phyloP scores from a whole-genome alignment of 2,797 vertebrate species.

The Amblyopsis hoosieri region DNA sequence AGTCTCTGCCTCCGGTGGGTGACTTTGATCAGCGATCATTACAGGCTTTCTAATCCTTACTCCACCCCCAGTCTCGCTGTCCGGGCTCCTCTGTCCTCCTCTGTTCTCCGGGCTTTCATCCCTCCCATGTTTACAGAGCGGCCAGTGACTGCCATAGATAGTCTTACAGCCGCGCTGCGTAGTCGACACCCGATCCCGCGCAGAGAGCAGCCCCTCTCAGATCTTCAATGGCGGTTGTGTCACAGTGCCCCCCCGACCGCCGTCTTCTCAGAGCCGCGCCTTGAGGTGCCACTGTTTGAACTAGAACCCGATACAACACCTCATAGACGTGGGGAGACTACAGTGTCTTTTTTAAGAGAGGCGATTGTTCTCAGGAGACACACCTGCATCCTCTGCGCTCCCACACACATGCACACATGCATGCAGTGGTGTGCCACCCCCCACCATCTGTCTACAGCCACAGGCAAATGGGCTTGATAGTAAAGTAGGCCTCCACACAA shows the following conservation, averaged over 20 bases:
- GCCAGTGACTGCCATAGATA: conserved; percentile 77
- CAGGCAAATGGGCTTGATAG: conserved; percentile 50
- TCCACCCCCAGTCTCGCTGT: conserved; percentile 77
- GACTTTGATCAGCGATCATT: conserved; percentile 82
- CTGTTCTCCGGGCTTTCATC: conserved; percentile 79
- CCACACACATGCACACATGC: conserved; percentile 35
- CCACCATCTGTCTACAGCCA: conserved; percentile 16
- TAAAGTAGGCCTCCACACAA: conserved; percentile 50
- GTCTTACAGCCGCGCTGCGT: conserved; percentile 79
- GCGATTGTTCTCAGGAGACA: conserved; percentile 56
- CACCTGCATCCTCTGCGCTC: conserved; percentile 62
- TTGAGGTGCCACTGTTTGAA: conserved; percentile 73
- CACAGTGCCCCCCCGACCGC: conserved; percentile 61
- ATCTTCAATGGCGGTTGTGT: conserved; percentile 79
- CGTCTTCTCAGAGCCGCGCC: conserved; percentile 58
- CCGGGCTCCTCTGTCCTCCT: conserved; percentile 76
- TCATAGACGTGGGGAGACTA: conserved; percentile 54
- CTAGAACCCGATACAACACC: conserved; percentile 70
- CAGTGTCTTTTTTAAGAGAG: conserved; percentile 55
- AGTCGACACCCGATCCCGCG: conserved; percentile 74
- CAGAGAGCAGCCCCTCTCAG: conserved; percentile 71
- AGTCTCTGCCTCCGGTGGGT: conserved; percentile 75
- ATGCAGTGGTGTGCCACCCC: not conserved
- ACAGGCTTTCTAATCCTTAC: conserved; percentile 78
- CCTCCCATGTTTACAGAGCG: conserved; percentile 78